Evolutionary conservation across 2,888 invertebrate genomes (phyloP), one percentile per base, ranked within the genome.

Genomic region (Pyrochroa serraticornis): DNA sequence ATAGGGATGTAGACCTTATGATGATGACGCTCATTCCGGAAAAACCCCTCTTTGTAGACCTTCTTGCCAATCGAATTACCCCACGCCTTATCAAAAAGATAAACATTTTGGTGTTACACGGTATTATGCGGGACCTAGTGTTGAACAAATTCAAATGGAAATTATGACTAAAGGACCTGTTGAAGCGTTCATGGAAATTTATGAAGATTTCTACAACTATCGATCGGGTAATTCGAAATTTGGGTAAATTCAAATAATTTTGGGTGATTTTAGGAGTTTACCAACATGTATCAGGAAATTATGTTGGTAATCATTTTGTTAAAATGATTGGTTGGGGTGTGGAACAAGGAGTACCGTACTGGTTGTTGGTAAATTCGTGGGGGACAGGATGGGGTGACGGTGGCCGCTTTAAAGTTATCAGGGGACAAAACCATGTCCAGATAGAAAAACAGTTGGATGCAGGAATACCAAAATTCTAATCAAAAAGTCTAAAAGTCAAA

Each of bases 321-420:
- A 90, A 90, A 73, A 87, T 94, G 43, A 77, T 93, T 39, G 93
- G 95, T 8, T 95, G 92, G 91, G 95, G 95, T 34, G 85, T 84
- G 0, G 89, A 91, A 58, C 83, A 85, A 43, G 85, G 84, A 5
- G 83, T 82, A 50, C 89, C 90, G 42, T 95, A 93, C 77, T 95
- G 95, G 95, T 83, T 93, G 14, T 85, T 92, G 67, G 92, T 91
- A 53, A 95, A 95, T 82, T 93, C 92, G 0, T 95, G 94, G 94
- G 94, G 94, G 80, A 82, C 83, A 0, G 93, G 93, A 75, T 95
- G 93, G 93, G 94, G 93, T 60, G 9, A 43, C 6, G 84, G 86
- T 74, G 92, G 92, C 2, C 91, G 84, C 80, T 93, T 94, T 82
- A 92, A 91, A 79, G 93, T 94, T 65, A 80, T 89, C 30, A 84